Evolutionary conservation across 2,888 invertebrate genomes (phyloP).

Genomic region (Byasa hedistus): DNA sequence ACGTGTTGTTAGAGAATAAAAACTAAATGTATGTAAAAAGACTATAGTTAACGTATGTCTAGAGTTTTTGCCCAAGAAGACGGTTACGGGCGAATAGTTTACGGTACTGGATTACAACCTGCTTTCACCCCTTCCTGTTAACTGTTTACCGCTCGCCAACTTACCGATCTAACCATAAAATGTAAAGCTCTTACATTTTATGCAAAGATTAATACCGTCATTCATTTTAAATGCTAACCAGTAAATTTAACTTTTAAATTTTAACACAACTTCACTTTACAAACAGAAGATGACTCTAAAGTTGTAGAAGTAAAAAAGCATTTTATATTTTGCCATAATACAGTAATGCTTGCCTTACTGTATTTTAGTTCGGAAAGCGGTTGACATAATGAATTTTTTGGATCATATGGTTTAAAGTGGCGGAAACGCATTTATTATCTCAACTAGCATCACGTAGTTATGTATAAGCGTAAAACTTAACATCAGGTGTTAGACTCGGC

Average conservation of each 20-base stretch:
- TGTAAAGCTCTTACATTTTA: conserved; percentile 5
- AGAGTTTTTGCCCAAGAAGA: conserved; percentile 1
- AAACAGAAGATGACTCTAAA: too few species aligned
- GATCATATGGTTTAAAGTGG: too few species aligned
- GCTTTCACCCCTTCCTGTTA: conserved; percentile 15
- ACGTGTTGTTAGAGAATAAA: background rate
- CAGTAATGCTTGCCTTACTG: too few species aligned
- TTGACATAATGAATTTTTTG: too few species aligned
- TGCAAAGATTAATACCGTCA: too few species aligned
- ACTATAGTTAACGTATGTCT: background rate
- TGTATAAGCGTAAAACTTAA: background rate
- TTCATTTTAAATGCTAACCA: too few species aligned
- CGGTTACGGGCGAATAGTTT: conserved; percentile 12
- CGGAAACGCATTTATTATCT: too few species aligned
- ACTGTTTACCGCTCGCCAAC: conserved; percentile 9
- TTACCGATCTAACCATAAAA: conserved; percentile 14
- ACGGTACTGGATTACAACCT: conserved; percentile 21
- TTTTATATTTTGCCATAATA: too few species aligned
- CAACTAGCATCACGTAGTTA: background rate
- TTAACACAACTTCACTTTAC: too few species aligned
- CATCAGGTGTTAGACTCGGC: background rate
- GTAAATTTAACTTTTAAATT: too few species aligned
- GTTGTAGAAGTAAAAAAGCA: too few species aligned
- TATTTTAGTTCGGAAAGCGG: too few species aligned
- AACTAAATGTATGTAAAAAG: background rate